phyloP scores from a whole-genome alignment of 2,113 vertebrate genomes.

The Anguilla rostrata region DNA sequence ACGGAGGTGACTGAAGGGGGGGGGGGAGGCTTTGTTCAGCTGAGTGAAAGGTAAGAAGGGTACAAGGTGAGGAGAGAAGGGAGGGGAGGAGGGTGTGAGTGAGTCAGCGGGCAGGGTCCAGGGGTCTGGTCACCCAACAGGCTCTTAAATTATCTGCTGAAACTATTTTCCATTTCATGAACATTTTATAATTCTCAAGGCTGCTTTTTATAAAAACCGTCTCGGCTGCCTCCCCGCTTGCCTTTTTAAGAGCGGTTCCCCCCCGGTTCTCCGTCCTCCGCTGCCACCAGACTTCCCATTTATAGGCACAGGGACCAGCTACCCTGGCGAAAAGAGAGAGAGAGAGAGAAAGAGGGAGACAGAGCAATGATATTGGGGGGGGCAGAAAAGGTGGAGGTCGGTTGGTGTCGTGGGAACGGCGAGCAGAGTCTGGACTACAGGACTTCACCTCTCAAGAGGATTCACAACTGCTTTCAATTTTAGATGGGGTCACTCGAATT shows the following conservation, averaged over 20 bases:
- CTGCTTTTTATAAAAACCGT: slow-evolving; percentile 42
- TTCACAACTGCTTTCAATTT: slow-evolving; percentile 62
- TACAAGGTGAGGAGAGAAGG: background rate
- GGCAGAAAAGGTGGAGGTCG: slow-evolving; percentile 44
- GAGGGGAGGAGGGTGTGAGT: background rate
- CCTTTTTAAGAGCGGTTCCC: slow-evolving; percentile 43
- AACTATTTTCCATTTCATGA: slow-evolving; percentile 46
- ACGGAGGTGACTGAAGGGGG: background rate
- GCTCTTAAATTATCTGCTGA: slow-evolving; percentile 36
- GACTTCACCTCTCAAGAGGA: slow-evolving; percentile 43
- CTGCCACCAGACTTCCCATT: slow-evolving; percentile 54
- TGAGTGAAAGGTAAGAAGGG: background rate
- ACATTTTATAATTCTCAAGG: slow-evolving; percentile 42
- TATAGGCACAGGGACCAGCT: slow-evolving; percentile 47
- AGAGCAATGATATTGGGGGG: slow-evolving; percentile 32
- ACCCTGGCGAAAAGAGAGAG: slow-evolving; percentile 19
- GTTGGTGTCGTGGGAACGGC: slow-evolving; percentile 57
- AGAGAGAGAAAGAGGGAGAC: slow-evolving; percentile 25
- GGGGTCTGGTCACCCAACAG: slow-evolving; percentile 19
- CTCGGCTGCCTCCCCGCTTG: slow-evolving; percentile 27
- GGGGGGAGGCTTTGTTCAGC: background rate
- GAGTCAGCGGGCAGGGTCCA: background rate
- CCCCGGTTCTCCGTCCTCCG: background rate
- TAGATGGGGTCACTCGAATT: slow-evolving; percentile 56
- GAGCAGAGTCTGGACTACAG: slow-evolving; percentile 46